Conservation (phyloP, 2,113 vertebrate species). For the Melanerpes aurifrons region DNA sequence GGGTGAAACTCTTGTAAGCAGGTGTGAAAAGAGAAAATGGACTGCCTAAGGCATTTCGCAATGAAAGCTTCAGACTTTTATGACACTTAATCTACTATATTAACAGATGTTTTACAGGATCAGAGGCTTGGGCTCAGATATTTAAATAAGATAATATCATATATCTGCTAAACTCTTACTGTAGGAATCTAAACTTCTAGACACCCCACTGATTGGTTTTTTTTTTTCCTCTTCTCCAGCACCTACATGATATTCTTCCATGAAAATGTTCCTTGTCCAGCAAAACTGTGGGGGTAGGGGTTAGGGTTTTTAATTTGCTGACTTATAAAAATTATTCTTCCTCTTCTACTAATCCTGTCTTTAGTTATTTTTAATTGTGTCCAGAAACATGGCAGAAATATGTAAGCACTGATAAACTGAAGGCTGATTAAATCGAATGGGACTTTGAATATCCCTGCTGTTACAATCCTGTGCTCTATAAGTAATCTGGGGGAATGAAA, state of each 20-base stretch:
- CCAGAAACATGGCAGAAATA: not conserved
- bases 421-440: conserved; percentile 21
- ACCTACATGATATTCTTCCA: not conserved
- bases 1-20: not conserved
- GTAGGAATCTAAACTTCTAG: not conserved
- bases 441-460: conserved; percentile 20
- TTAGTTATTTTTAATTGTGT: not conserved
- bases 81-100: not conserved
- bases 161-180: not conserved
- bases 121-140: not conserved
- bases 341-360: not conserved
- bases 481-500: not conserved
- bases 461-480: conserved; percentile 3
- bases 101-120: not conserved
- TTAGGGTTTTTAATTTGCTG: not conserved
- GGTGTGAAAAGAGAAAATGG: not conserved
- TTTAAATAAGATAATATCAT: not conserved
- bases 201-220: not conserved
- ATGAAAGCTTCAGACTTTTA: not conserved
- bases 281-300: not conserved
- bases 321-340: not conserved
- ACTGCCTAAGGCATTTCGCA: not conserved
- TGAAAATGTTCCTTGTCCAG: not conserved
- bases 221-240: not conserved
- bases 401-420: not conserved